Evolutionary conservation across 2,797 vertebrate genomes (phyloP).

Genomic region (Notoglanidium macrostoma): DNA sequence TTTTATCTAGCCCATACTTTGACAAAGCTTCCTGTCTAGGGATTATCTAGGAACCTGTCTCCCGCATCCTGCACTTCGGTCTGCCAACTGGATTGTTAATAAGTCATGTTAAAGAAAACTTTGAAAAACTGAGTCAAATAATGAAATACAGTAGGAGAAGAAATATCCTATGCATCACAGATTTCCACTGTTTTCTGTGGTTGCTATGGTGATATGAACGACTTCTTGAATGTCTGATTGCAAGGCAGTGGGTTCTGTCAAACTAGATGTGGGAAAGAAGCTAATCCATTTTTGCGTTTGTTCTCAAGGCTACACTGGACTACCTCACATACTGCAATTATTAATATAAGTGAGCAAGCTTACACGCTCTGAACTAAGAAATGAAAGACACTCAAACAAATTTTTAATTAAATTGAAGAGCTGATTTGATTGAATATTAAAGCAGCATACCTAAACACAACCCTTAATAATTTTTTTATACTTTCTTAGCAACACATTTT

Average conservation of each 20-base stretch:
- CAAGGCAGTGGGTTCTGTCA: background rate
- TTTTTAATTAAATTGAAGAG: background rate
- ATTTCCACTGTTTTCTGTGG: background rate
- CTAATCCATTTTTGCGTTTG: background rate
- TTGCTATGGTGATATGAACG: background rate
- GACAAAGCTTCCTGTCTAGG: background rate
- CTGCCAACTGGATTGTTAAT: background rate
- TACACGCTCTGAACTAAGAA: background rate
- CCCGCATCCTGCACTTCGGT: background rate
- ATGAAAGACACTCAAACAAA: background rate
- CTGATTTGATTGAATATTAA: background rate
- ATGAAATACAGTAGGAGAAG: background rate
- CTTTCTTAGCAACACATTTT: background rate
- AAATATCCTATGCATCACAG: background rate
- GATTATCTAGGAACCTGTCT: background rate
- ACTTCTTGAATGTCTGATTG: background rate
- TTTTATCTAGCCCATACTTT: background rate
- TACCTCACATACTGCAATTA: background rate
- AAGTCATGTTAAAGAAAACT: background rate
- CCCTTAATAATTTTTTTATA: background rate
- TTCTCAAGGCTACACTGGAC: background rate
- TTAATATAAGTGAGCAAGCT: background rate
- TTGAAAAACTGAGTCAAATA: background rate
- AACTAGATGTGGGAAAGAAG: background rate
- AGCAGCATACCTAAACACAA: background rate